Base-by-base conservation (phyloP, 2,113 vertebrate species). In the Trichechus manatus region DNA sequence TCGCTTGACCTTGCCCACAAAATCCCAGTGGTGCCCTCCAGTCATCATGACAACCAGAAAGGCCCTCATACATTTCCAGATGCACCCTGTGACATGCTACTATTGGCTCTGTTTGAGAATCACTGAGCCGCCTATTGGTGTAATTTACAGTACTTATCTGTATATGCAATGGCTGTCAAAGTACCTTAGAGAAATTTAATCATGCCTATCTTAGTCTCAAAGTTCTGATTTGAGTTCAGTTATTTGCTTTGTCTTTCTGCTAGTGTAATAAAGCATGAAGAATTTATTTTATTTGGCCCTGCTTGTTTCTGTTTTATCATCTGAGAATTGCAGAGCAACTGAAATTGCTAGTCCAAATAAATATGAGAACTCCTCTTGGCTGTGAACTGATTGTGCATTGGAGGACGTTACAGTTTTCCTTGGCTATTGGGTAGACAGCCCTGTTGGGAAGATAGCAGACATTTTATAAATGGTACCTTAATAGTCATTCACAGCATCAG, bases 251-350 rank as follows among this genome's bases (percentile, higher is more conserved):
- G 68, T n/a, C 75, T 80, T 89, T 79, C 72, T 91, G 59, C 15
- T 56, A 93, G 2, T 89, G 5, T 78, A 83, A 72, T 79, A 82
- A 89, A 93, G 29, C 27, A 23, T 82, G 33, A 85, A 93, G 74
- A 81, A 93, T 86, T 96, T 85, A 9, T 83, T 94, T 81, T 78
- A 31, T 44, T 85, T 82, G 25, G n/a, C 79, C 50, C 83, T 86
- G 9, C 59, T 91, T 81, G 22, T 93, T 89, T 91, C 63, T 83
- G 31, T 20, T 91, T 79, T 70, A 50, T 87, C 87, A 31, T 72
- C 29, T 42, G 14, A 96, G 66, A 93, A 93, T 39, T 97, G 15
- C 47, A 93, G 85, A 91, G 33, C 80, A 93, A 39, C 42, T 92
- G 23, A 44, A 96, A 89, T 88, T 68, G 74, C 36, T 80, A 72